Evolutionary conservation across 2,888 invertebrate species (phyloP).

Genomic region (Rhorus exstirpatorius): DNA sequence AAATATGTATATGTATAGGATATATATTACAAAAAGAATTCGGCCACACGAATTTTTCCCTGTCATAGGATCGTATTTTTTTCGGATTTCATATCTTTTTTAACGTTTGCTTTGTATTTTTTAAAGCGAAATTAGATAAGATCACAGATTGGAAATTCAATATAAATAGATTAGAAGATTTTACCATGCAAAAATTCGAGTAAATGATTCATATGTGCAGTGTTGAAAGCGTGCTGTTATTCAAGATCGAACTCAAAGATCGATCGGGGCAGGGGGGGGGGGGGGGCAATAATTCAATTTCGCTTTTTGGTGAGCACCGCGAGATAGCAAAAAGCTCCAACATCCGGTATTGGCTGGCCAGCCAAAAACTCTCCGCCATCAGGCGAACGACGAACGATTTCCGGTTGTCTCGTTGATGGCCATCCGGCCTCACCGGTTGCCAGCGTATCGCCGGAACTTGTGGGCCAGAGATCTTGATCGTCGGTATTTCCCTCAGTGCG

Average conservation of each 20-base stretch:
- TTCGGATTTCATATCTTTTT: too few species aligned
- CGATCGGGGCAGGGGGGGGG: too few species aligned
- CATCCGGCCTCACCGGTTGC: slow-evolving; percentile 58
- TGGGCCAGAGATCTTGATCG: slow-evolving; percentile 53
- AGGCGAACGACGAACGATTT: slow-evolving; percentile 87
- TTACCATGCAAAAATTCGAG: not conserved
- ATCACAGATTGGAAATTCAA: not conserved
- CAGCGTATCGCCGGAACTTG: slow-evolving; percentile 63
- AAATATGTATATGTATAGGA: too few species aligned
- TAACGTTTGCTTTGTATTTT: too few species aligned
- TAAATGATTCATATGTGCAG: not conserved
- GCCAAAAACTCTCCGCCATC: slow-evolving; percentile 88
- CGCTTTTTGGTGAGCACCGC: slow-evolving; percentile 86
- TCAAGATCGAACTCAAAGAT: slow-evolving; percentile 6
- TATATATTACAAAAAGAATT: too few species aligned
- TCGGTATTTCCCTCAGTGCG: slow-evolving; percentile 40
- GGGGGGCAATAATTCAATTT: slow-evolving; percentile 62
- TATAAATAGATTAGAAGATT: not conserved
- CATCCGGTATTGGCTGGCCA: slow-evolving; percentile 87
- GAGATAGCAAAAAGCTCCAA: slow-evolving; percentile 88
- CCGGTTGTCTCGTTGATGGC: slow-evolving; percentile 79
- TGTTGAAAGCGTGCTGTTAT: slow-evolving; percentile 1
- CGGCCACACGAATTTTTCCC: too few species aligned
- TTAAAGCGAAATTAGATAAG: too few species aligned
- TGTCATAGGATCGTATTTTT: too few species aligned